Conservation (phyloP, 2,113 vertebrate species). For the Thunnus thynnus region DNA sequence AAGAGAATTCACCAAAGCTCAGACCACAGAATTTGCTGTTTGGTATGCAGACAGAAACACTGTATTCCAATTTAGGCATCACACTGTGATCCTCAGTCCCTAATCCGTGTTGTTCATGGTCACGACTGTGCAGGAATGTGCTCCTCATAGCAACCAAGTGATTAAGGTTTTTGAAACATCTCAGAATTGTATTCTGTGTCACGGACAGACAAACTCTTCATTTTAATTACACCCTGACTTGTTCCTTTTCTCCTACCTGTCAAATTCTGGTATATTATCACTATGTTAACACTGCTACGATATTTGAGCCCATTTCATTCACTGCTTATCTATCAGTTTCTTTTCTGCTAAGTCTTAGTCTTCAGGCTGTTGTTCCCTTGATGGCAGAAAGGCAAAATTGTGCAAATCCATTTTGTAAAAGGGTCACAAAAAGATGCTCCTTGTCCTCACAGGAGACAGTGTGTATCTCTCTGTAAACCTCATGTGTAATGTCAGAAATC, state of each 20-base stretch:
- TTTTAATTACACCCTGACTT: constrained; percentile 44
- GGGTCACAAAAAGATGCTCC: constrained; percentile 42
- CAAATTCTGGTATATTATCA: constrained; percentile 19
- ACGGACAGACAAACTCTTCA: constrained; percentile 55
- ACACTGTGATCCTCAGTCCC: constrained; percentile 59
- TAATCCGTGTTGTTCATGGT: constrained; percentile 74
- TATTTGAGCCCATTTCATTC: constrained; percentile 21
- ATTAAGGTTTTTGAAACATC: constrained; percentile 73
- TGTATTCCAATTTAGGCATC: constrained; percentile 63
- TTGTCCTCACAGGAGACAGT: neutral
- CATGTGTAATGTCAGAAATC: constrained; percentile 5
- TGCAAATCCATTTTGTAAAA: constrained; percentile 39
- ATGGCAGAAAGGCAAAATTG: constrained; percentile 10
- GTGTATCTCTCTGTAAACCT: constrained; percentile 18
- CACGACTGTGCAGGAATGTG: constrained; percentile 71
- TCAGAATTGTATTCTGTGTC: constrained; percentile 70
- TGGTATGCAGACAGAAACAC: constrained; percentile 69
- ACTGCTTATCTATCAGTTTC: constrained; percentile 24
- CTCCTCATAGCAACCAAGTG: constrained; percentile 72
- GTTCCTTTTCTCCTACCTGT: constrained; percentile 21
- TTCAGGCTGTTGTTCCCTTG: constrained; percentile 29
- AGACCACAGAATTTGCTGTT: constrained; percentile 45
- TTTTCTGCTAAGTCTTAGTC: constrained; percentile 1
- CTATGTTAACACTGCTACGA: constrained; percentile 2
- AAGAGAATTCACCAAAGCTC: constrained; percentile 35